Base-by-base conservation (phyloP, 2,888 invertebrate species). In the Poecilobothrus nobilitatus region DNA sequence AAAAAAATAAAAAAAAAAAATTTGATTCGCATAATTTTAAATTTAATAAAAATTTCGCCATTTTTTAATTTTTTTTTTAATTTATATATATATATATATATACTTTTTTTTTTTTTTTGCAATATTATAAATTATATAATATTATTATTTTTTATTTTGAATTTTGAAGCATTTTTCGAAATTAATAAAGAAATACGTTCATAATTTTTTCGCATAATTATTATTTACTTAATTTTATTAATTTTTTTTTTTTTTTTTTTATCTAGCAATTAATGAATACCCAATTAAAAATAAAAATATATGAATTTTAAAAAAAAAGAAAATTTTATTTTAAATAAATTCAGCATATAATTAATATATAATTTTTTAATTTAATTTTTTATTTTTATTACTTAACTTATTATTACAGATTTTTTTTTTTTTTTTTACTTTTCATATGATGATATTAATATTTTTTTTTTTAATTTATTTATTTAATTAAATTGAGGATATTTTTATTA, bases 191-290 rank as follows among this genome's bases (percentile, higher is more conserved):
- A 27, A 27, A 37, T 37, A 37, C 12, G 37, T 37, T 10, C 10
- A 37, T 37, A 37, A 37, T 37, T 37, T 37, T 37, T 37, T 37
- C 12, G 12, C 37, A 10, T 37, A 37, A 37, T 10, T 37, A 12
- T 37, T 37, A 10, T 37, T 37, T 37, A 2, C 4, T 8, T 37
- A 5, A 10, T 7, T 37, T 37, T 37, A 37, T 5, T 37, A 5
- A 10, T 7, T 37, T 37, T 10, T 37, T 37, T 37, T 37, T 37
- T 2, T 37, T 37, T 10, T 37, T 37, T 37, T 53, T 53, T 53
- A 53, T 53, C 53, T 53, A 53, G 53, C 53, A 53, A 53, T 53
- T n/a, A 53, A 53, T 53, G 53, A 53, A 53, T 53, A 53, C 53
- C 27, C 53, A 53, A 53, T 53, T 53, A 15, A 18, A 53, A 53